These are phyloP conservation scores for Mesitornis unicolor DNA, from an alignment of 2,113 vertebrate genomes.

Conservation along the genomic window DNA sequence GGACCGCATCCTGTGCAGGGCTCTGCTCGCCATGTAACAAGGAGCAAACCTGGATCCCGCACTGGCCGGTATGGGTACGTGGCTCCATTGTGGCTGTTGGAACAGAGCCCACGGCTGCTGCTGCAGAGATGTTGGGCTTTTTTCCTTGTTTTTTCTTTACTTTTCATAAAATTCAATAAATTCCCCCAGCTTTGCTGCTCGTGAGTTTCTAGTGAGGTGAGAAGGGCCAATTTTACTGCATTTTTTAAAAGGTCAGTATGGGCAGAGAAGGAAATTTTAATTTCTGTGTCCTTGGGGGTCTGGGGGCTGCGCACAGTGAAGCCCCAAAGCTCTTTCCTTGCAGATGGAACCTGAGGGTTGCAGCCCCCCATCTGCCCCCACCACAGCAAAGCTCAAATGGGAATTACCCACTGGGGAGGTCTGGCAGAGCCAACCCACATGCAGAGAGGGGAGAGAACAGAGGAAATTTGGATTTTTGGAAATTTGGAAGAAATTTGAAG, in stretches of 20 bases:
- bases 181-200: neutral
- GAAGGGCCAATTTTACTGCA: neutral
- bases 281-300: neutral
- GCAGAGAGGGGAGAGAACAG: neutral
- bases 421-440: accelerated
- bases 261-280: neutral
- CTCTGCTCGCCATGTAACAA: neutral
- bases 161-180: neutral
- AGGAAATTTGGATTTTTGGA: neutral
- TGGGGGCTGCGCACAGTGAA: accelerated
- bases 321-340: neutral
- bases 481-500: neutral
- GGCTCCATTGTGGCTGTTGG: accelerated
- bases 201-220: neutral
- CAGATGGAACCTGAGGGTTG: accelerated
- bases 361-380: neutral
- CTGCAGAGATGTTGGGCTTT: neutral
- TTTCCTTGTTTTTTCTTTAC: neutral
- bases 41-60: neutral
- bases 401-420: neutral
- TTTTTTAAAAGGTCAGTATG: neutral
- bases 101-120: neutral
- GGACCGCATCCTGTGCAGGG: neutral
- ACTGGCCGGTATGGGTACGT: accelerated
- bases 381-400: neutral